phyloP scores from a whole-genome alignment of 2,888 invertebrate species.

The Drosophila rubida region DNA sequence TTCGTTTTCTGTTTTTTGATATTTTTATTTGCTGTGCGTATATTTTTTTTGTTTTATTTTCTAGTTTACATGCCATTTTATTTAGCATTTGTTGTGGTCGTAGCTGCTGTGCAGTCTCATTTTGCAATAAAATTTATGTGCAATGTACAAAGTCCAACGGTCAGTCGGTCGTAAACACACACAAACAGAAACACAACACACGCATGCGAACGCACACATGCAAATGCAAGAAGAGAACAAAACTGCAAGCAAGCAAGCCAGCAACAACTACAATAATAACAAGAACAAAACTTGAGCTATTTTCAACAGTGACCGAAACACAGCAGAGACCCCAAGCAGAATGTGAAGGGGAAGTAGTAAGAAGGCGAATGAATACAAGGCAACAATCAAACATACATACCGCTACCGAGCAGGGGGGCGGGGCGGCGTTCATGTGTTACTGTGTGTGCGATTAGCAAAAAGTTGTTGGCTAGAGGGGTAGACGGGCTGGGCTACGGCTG shows the following conservation, averaged over 20 bases:
- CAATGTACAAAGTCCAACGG: constrained; percentile 77
- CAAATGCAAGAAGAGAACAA: constrained; percentile 51
- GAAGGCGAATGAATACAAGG: constrained; percentile 28
- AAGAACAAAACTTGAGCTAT: constrained; percentile 49
- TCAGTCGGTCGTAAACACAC: constrained; percentile 68
- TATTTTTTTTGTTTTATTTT: constrained; percentile 28
- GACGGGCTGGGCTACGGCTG: not conserved
- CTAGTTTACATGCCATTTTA: constrained; percentile 47
- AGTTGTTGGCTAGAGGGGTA: not conserved
- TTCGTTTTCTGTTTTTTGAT: constrained; percentile 6
- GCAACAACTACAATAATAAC: constrained; percentile 5
- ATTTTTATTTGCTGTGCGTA: constrained; percentile 29
- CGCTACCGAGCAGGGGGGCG: not conserved
- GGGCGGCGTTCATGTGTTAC: constrained; percentile 9
- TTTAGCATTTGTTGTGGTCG: constrained; percentile 40
- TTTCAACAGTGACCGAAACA: constrained; percentile 55
- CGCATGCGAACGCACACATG: constrained; percentile 25
- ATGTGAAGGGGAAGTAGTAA: constrained; percentile 32
- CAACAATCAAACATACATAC: constrained; percentile 3
- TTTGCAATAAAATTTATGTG: constrained; percentile 73
- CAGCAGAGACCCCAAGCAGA: constrained; percentile 31
- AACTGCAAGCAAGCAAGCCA: constrained; percentile 23
- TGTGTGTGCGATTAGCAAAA: constrained; percentile 40
- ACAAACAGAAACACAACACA: constrained; percentile 16
- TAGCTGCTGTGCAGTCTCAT: constrained; percentile 40